Evolutionary conservation across 2,113 vertebrate species (phyloP).

Genomic region (Mola mola): DNA sequence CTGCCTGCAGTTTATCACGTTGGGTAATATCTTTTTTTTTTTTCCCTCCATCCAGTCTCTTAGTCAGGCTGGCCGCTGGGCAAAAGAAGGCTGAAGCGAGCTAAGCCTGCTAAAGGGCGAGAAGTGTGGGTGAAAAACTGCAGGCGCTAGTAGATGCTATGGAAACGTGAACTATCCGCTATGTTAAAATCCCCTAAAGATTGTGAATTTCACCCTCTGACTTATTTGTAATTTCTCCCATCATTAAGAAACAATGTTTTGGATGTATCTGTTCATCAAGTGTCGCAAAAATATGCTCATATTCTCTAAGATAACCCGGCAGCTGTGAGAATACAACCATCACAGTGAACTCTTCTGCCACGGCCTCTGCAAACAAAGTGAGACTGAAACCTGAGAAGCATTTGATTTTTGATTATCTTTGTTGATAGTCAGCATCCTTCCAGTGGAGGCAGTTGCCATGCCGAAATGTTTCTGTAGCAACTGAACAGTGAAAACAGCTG

Average conservation of each 20-base stretch:
- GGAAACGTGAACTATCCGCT: too few species aligned
- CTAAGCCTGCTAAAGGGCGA: not conserved
- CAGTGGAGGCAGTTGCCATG: conserved; percentile 23
- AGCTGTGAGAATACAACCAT: too few species aligned
- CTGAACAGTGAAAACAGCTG: not conserved
- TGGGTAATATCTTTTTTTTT: conserved; percentile 1
- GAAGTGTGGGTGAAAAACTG: not conserved
- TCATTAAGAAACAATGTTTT: too few species aligned
- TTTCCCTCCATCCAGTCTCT: too few species aligned
- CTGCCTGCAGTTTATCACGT: conserved; percentile 1
- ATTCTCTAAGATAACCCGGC: too few species aligned
- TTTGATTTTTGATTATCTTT: conserved; percentile 47
- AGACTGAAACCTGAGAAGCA: conserved; percentile 3
- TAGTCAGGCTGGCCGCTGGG: conserved; percentile 4
- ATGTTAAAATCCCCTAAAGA: too few species aligned
- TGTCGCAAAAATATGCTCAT: too few species aligned
- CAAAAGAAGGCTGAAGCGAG: conserved; percentile 10
- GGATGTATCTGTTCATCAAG: too few species aligned
- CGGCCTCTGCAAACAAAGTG: too few species aligned
- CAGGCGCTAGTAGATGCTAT: conserved; percentile 6
- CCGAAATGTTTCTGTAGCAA: conserved; percentile 17
- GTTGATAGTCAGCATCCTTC: conserved; percentile 22
- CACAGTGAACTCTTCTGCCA: too few species aligned
- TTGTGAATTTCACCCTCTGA: too few species aligned
- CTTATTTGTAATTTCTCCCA: too few species aligned